phyloP scores from a whole-genome alignment of 2,113 vertebrate genomes.

The Patagioenas fasciata region DNA sequence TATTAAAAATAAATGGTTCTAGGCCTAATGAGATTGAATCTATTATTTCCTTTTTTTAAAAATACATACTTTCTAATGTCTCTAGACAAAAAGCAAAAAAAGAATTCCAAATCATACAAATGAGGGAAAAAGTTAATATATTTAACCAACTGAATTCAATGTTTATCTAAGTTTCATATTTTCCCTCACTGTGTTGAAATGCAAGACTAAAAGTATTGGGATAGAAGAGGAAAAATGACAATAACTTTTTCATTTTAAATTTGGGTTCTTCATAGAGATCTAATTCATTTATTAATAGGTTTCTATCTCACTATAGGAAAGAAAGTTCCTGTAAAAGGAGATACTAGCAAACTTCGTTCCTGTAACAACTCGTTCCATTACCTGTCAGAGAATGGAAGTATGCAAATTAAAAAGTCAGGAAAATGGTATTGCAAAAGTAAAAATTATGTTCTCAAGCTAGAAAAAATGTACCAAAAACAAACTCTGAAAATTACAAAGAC shows the following conservation, averaged over 20 bases:
- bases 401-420: not conserved
- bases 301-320: not conserved
- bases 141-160: not conserved
- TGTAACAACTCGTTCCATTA: not conserved
- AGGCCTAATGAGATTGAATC: not conserved
- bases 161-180: not conserved
- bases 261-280: not conserved
- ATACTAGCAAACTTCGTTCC: not conserved
- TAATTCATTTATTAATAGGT: not conserved
- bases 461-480: not conserved
- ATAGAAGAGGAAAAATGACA: not conserved
- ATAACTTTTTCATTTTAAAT: not conserved
- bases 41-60: not conserved
- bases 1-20: not conserved
- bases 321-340: not conserved
- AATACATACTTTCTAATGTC: not conserved
- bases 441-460: not conserved
- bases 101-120: not conserved
- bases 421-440: not conserved
- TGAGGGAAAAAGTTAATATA: not conserved
- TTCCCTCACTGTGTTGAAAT: not conserved
- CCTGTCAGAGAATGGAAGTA: not conserved
- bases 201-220: not conserved
- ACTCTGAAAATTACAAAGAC: not conserved
- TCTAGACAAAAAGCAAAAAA: not conserved